Evolutionary conservation across 1,140 invertebrate species (phyloP).

Genomic region (Pseudomyrmex dendroicus): DNA sequence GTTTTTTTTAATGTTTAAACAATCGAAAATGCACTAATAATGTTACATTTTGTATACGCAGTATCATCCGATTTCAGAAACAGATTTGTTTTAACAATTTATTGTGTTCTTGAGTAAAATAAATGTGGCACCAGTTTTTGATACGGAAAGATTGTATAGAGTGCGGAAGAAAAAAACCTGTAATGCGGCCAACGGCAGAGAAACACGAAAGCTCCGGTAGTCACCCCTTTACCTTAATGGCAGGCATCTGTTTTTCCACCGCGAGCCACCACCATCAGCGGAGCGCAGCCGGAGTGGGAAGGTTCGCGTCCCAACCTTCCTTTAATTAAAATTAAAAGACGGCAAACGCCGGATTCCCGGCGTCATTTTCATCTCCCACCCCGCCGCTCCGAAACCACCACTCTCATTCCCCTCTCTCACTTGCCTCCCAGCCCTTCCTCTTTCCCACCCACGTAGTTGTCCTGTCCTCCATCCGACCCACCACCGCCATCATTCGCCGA

Average conservation of each 20-base stretch:
- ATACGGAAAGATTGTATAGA: not conserved
- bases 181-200: slow-evolving; percentile 39
- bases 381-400: slow-evolving; percentile 53
- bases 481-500: slow-evolving; percentile 75
- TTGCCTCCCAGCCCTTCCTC: slow-evolving; percentile 30
- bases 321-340: slow-evolving; percentile 85
- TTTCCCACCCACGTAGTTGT: slow-evolving; percentile 64
- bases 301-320: slow-evolving; percentile 69
- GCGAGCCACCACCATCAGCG: slow-evolving; percentile 34
- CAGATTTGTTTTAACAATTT: not conserved
- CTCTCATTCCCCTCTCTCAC: slow-evolving; percentile 33
- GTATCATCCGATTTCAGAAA: slow-evolving; percentile 4
- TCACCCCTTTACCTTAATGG: slow-evolving; percentile 68
- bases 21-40: not conserved
- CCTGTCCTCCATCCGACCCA: slow-evolving; percentile 46
- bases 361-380: slow-evolving; percentile 75
- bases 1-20: no score
- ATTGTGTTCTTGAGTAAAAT: slow-evolving; percentile 24
- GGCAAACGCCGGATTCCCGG: slow-evolving; percentile 77
- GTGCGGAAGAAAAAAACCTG: slow-evolving; percentile 27
- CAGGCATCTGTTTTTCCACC: slow-evolving; percentile 76
- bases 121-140: slow-evolving; percentile 17
- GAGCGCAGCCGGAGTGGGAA: not conserved
- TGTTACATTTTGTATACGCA: not conserved
- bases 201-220: slow-evolving; percentile 45